phyloP scores from a whole-genome alignment of 2,113 vertebrate species.

The Odocoileus hemionus region DNA sequence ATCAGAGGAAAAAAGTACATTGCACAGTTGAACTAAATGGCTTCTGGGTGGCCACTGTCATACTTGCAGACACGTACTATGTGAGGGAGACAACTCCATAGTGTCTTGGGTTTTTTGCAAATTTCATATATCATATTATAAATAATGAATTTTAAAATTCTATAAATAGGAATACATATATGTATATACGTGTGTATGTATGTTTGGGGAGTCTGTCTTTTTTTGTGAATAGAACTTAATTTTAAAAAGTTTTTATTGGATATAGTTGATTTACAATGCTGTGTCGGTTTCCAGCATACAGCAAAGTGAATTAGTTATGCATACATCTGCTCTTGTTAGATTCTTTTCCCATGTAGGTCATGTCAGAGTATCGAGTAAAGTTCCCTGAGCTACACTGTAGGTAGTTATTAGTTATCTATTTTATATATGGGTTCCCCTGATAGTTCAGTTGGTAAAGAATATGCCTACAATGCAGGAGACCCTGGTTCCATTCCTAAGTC shows the following conservation, averaged over 20 bases:
- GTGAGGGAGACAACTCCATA: background rate
- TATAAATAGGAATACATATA: background rate
- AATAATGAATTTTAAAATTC: background rate
- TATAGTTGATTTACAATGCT: background rate
- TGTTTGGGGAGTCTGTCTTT: background rate
- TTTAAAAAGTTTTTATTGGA: background rate
- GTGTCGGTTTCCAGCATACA: background rate
- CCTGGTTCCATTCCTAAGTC: background rate
- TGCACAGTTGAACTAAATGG: background rate
- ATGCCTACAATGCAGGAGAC: background rate
- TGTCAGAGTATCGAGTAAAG: background rate
- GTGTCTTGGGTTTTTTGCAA: background rate
- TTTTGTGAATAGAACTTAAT: background rate
- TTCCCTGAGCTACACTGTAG: background rate
- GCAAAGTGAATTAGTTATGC: background rate
- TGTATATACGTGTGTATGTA: background rate
- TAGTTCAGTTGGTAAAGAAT: background rate
- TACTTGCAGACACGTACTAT: accelerated
- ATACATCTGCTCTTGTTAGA: background rate
- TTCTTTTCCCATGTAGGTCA: background rate
- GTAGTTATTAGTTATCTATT: background rate
- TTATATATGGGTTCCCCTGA: background rate
- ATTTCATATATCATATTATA: background rate
- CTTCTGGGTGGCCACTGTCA: background rate
- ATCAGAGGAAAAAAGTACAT: background rate